Conservation (phyloP, 2,888 invertebrate species). For the Epirrhoe alternata region DNA sequence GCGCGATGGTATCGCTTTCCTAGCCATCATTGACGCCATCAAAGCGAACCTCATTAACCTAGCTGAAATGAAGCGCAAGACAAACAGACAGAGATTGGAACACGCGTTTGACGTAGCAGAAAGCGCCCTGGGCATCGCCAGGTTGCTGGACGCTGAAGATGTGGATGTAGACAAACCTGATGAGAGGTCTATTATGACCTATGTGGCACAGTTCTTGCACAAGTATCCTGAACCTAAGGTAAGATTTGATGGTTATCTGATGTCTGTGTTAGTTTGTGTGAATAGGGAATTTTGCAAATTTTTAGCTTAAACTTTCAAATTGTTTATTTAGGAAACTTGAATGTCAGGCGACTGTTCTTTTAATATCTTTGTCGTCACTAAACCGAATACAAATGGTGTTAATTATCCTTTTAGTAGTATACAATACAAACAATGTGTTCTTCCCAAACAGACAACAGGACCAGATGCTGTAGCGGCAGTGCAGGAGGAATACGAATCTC, state of each 20-base stretch:
- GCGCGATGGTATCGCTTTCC: conserved; percentile 98
- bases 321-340: too few relatives aligned
- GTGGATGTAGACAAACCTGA: conserved; percentile 98
- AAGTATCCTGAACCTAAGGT: conserved; percentile 95
- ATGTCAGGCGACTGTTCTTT: background rate
- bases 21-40: conserved; percentile 97
- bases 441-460: conserved; percentile 84
- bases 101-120: conserved; percentile 98
- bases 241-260: conserved; percentile 26
- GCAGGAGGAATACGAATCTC: conserved; percentile 92
- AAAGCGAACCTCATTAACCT: conserved; percentile 96
- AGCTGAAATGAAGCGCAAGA: conserved; percentile 89
- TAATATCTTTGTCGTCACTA: background rate
- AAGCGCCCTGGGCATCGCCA: conserved; percentile 94
- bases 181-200: conserved; percentile 99
- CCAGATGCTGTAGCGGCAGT: conserved; percentile 90
- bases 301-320: too few relatives aligned
- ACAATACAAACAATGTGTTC: background rate
- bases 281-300: too few relatives aligned
- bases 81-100: conserved; percentile 93
- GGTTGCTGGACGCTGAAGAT: conserved; percentile 97
- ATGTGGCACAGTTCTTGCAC: conserved; percentile 98
- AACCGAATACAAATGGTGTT: background rate
- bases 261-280: too few relatives aligned
- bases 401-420: background rate